Base-by-base conservation (phyloP, 1,140 invertebrate species). In the Portunus trituberculatus region DNA sequence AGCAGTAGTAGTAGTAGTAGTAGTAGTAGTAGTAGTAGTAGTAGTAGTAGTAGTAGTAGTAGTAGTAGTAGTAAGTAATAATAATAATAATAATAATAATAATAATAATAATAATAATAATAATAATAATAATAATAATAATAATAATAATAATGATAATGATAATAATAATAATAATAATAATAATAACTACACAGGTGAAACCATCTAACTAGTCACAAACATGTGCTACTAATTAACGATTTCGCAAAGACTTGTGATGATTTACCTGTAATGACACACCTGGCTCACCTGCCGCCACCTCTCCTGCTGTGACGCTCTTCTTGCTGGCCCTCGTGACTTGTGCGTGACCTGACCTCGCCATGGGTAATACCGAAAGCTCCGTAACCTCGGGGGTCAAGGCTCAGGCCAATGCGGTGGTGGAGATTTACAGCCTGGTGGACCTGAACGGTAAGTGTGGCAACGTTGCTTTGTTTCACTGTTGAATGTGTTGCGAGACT, bases 361-460 rank as follows among this genome's bases (percentile, higher is more conserved):
- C 10, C 46, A 99, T 99, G 98, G 99, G 99, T 96, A 99, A 99
- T 98, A 98, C 98, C 3, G 98, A 99, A 96, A 99, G 98, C 96
- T 99, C 99, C 97, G 98, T 99, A 12, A 98, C 98, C 0, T 98
- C 98, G 97, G 98, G 98, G 90, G 98, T 99, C 0, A 99, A 99
- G 97, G 99, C 99, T 96, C 98, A 99, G 97, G 98, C 98, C 0
- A 98, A 98, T 52, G 98, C 98, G 20, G 98, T 98, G 0, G 98
- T 98, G 16, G 97, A 98, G 91, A 97, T 99, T 95, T 99, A 99
- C 96, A 98, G 98, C 97, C 97, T 99, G 89, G 98, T 98, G 0
- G 98, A 99, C 97, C 97, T 99, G 45, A 99, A 99, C 98, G 98
- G 98, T 98, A 31, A 91, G 96, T 31, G n/a, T 39, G 20, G 16